Evolutionary conservation across 2,797 vertebrate genomes (phyloP), one percentile per base, ranked within the genome.

Genomic region (Leptodactylus fallax): DNA sequence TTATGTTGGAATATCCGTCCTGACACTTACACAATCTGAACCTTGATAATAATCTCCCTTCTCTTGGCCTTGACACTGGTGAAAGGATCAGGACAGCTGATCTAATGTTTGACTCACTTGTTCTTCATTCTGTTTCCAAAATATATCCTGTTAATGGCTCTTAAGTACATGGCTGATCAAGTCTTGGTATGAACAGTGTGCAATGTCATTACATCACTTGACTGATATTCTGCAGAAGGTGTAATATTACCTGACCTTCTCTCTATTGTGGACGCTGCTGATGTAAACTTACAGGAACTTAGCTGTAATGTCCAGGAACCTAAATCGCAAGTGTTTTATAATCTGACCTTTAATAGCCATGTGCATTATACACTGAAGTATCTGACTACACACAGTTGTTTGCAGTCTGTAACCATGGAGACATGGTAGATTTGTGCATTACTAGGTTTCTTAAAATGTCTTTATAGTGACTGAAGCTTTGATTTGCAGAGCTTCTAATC

Each of bases 81-180:
- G 56, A 80, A 45, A 60, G 36, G 79, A 80, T 56, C 76, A 56
- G 76, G 51, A 55, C n/a, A 79, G 23, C 21, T 56, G 56, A 61
- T 80, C 27, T 61, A 47, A 61, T 61, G 27, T 58, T 14, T 80
- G 79, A 80, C 25, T 80, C 17, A 19, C 79, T 80, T 80, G 36
- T 36, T 36, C 36, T 36, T 36, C 36, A 36, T 4, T 36, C 1
- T 27, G 53, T 80, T 80, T 61, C 17, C 55, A 61, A 61, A 80
- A 80, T n/a, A 80, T 21, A 36, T 61, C 79, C 17, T 11, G 7
- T 47, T 61, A 80, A 80, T 80, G 79, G 25, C 51, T 47, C 56
- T 58, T 61, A 1, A 80, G 27, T 60, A 14, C 56, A 60, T 10
- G 49, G 16, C 7, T 80, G 0, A 80, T 13, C 19, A 60, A 7